Conservation (phyloP, 2,888 invertebrate species). For the Ormyrus labotus region DNA sequence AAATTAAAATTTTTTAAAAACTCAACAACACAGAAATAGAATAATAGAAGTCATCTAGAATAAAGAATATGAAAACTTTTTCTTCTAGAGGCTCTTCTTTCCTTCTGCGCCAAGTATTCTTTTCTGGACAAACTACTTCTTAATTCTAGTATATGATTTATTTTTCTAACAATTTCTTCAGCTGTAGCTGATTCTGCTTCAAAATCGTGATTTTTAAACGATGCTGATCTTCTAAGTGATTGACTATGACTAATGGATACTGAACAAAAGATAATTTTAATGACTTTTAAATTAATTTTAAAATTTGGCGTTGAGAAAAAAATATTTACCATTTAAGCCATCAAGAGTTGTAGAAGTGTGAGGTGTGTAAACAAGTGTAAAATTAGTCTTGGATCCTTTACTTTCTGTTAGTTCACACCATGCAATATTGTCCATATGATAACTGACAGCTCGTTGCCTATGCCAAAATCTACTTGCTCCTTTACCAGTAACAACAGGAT, state of each 20-base stretch:
- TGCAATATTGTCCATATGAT: slow-evolving; percentile 91
- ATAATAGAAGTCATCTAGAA: slow-evolving; percentile 69
- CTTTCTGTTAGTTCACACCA: slow-evolving; percentile 90
- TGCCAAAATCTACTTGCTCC: slow-evolving; percentile 77
- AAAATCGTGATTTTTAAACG: slow-evolving; percentile 92
- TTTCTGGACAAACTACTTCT: slow-evolving; percentile 87
- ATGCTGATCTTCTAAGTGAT: slow-evolving; percentile 76
- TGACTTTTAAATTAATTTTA: background rate
- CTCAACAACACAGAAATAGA: slow-evolving; percentile 60
- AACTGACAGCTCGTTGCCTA: slow-evolving; percentile 87
- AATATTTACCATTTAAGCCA: slow-evolving; percentile 63
- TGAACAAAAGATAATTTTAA: slow-evolving; percentile 54
- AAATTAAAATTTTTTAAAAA: slow-evolving; percentile 51
- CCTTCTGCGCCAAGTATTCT: slow-evolving; percentile 87
- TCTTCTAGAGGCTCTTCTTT: slow-evolving; percentile 82
- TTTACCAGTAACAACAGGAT: slow-evolving; percentile 80
- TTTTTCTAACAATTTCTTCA: slow-evolving; percentile 90
- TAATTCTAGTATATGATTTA: slow-evolving; percentile 90
- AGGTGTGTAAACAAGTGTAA: slow-evolving; percentile 84
- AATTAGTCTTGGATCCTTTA: slow-evolving; percentile 84
- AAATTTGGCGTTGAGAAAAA: slow-evolving; percentile 22
- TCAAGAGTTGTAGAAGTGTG: slow-evolving; percentile 66
- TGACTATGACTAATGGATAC: slow-evolving; percentile 68
- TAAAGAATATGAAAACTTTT: slow-evolving; percentile 78
- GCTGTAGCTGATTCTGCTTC: slow-evolving; percentile 87